Conservation (phyloP, 1,140 invertebrate species). For the Formica selysi region DNA sequence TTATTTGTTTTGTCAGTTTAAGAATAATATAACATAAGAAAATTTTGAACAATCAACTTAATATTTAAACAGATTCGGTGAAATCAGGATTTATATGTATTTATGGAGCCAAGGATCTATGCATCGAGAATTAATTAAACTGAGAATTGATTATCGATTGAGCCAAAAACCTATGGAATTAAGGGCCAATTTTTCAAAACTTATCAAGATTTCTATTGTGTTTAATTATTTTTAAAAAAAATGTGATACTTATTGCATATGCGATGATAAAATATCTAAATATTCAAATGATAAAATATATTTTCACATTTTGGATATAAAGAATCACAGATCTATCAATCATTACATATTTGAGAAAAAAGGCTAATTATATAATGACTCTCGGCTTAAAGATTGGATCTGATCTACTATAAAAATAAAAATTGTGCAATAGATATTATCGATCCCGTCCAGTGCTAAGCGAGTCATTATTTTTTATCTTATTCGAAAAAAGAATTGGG, state of each 20-base stretch:
- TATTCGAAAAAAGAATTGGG: conserved; percentile 14
- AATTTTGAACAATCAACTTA: too few species aligned
- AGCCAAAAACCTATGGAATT: neutral
- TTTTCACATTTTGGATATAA: neutral
- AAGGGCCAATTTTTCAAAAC: neutral
- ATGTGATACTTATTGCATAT: neutral
- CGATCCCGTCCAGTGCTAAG: conserved; percentile 40
- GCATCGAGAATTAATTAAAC: neutral
- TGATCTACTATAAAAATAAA: conserved; percentile 15
- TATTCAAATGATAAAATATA: neutral
- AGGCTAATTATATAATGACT: conserved; percentile 8
- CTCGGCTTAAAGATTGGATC: conserved; percentile 20
- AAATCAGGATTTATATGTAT: conserved; percentile 11
- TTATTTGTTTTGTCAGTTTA: neutral
- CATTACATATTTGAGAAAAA: conserved; percentile 16
- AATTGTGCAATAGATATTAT: conserved; percentile 65
- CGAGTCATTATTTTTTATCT: conserved; percentile 41
- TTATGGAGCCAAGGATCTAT: neutral
- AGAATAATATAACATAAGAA: neutral
- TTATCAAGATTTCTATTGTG: neutral
- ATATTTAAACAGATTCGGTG: conserved; percentile 6
- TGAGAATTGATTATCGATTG: neutral
- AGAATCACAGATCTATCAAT: conserved; percentile 18
- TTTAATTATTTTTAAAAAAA: neutral
- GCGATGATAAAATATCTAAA: neutral